Base-by-base conservation (phyloP, 2,888 invertebrate species). In the Pseudoips prasinana region DNA sequence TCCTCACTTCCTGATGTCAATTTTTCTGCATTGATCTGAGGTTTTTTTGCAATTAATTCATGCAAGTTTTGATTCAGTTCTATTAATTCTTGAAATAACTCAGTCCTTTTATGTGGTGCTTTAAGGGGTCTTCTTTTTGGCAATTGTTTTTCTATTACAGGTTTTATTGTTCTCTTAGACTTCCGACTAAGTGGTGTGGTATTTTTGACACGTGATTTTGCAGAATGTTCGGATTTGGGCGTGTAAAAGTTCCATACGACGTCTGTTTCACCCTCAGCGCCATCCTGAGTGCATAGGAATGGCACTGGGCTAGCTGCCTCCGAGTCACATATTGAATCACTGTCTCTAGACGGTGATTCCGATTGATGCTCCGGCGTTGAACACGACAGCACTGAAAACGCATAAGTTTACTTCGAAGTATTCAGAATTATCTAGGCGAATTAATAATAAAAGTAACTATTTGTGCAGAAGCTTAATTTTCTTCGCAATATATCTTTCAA, bases 181-280 rank as follows among this genome's bases (percentile, higher is more conserved):
- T 73, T 78, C 18, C 76, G 69, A 41, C 82, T 84, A 0, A 86
- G 62, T 6, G 87, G 88, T 11, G 88, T 87, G 1, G 81, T 71
- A 32, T 79, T 82, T 66, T 78, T 82, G 1, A 58, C 39, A 0
- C 67, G 60, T 23, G 73, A 64, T 29, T 58, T 65, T 1, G 61
- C 46, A 17, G 60, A 49, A 18, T 77, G 58, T 8, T 73, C 76
- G 6, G 88, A 72, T 52, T 83, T 85, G n/a, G 89, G 88, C 0
- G 89, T 86, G 54, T 89, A 88, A 40, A 81, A 88, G 49, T 89
- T 89, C 89, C 89, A 89, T 7, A 89, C 75, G 8, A 89, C 89
- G 55, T 89, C 88, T 8, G 81, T 84, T 61, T 83, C 82, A 1
- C 88, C 89, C 43, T 86, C 85, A 1, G 80, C 72, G 7, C 88